Evolutionary conservation across 1,140 invertebrate genomes (phyloP).

Genomic region (Trachymyrmex septentrionalis): DNA sequence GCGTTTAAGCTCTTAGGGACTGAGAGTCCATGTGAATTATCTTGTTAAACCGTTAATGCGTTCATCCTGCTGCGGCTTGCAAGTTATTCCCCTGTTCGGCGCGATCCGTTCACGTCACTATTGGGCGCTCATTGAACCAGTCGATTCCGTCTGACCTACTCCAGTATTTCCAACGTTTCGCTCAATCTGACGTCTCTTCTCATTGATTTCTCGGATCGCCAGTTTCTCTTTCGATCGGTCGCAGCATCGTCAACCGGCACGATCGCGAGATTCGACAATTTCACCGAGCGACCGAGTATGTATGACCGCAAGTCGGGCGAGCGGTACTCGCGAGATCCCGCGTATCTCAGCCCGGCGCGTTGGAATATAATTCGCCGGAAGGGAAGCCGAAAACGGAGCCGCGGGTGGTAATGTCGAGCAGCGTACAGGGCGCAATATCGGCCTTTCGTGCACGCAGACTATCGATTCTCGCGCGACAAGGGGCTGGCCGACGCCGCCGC

Average conservation of each 20-base stretch:
- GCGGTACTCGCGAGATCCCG: neutral
- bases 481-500: slow-evolving; percentile 69
- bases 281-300: no score
- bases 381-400: slow-evolving; percentile 35
- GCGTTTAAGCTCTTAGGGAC: neutral
- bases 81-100: neutral
- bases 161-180: neutral
- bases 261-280: neutral
- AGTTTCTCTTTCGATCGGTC: slow-evolving; percentile 48
- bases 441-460: slow-evolving; percentile 82
- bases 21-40: slow-evolving; percentile 1
- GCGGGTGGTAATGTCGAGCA: slow-evolving; percentile 55
- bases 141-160: slow-evolving; percentile 42
- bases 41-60: neutral
- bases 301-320: neutral
- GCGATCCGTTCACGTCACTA: slow-evolving; percentile 1
- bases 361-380: neutral
- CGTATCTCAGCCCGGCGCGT: neutral
- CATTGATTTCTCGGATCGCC: slow-evolving; percentile 69
- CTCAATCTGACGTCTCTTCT: neutral
- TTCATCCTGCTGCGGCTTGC: neutral
- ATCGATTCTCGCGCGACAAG: slow-evolving; percentile 83
- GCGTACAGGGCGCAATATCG: slow-evolving; percentile 68
- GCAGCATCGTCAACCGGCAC: neutral
- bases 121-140: neutral